phyloP scores from a whole-genome alignment of 1,140 invertebrate genomes.

The Drosophila littoralis region DNA sequence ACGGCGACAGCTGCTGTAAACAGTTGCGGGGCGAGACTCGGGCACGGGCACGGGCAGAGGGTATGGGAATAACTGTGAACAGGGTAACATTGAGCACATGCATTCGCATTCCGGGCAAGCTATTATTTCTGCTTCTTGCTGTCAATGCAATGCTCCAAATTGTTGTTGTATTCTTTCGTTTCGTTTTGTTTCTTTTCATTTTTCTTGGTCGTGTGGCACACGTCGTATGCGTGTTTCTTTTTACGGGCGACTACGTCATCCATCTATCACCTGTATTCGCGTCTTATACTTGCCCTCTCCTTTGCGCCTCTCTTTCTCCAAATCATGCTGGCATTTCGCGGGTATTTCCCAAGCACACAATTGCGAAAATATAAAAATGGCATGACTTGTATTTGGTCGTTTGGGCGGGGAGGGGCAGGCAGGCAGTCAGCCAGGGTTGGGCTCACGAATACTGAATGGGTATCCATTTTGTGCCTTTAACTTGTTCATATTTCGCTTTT shows the following conservation, averaged over 20 bases:
- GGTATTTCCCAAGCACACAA: slow-evolving; percentile 73
- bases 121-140: slow-evolving; percentile 16
- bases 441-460: slow-evolving; percentile 28
- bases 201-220: slow-evolving; percentile 72
- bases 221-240: slow-evolving; percentile 79
- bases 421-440: slow-evolving; percentile 1
- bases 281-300: slow-evolving; percentile 7
- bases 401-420: too few species aligned
- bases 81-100: slow-evolving; percentile 27
- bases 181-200: slow-evolving; percentile 48
- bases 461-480: slow-evolving; percentile 34
- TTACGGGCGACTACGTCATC: slow-evolving; percentile 73
- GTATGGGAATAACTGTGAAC: slow-evolving; percentile 8
- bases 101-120: slow-evolving; percentile 33
- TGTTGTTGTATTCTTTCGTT: slow-evolving; percentile 18
- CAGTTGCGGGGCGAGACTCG: slow-evolving; percentile 45
- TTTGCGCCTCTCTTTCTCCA: slow-evolving; percentile 38
- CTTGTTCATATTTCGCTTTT: slow-evolving; percentile 45
- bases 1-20: slow-evolving; percentile 68
- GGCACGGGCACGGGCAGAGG: too few species aligned
- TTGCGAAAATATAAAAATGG: slow-evolving; percentile 42
- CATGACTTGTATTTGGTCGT: slow-evolving; percentile 26
- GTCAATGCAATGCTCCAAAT: slow-evolving; percentile 68
- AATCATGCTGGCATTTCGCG: slow-evolving; percentile 67
- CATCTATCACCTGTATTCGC: slow-evolving; percentile 61